A percentile compares a stretch with the other conserved stretches of the same genome.
These are phyloP conservation scores for Ranitomeya imitator DNA, from an alignment of 2,113 vertebrate genomes.

Conservation along the genomic window DNA sequence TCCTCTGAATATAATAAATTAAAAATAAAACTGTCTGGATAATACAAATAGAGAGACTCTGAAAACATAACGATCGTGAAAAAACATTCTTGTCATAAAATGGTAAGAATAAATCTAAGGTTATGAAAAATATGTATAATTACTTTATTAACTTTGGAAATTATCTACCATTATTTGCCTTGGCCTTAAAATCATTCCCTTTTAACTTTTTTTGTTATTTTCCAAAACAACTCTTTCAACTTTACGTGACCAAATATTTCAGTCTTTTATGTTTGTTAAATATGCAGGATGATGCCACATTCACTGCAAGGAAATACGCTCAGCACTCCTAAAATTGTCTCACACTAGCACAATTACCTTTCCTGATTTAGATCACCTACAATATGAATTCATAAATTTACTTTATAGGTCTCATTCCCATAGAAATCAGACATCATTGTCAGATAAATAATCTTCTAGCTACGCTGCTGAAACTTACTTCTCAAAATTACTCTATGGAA, in stretches of 20 bases:
- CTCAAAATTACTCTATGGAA: conserved; percentile 35
- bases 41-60: background rate
- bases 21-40: background rate
- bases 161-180: background rate
- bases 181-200: background rate
- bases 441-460: conserved; percentile 45
- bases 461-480: conserved; percentile 25
- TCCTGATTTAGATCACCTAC: conserved; percentile 40
- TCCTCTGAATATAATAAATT: background rate
- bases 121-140: background rate
- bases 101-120: background rate
- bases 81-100: background rate
- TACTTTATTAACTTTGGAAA: background rate
- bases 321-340: conserved; percentile 16
- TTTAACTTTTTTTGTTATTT: conserved; percentile 25
- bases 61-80: background rate
- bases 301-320: conserved; percentile 36
- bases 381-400: conserved; percentile 44
- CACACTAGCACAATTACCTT: conserved; percentile 29
- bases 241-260: conserved; percentile 33
- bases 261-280: conserved; percentile 43
- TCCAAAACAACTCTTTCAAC: background rate
- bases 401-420: conserved; percentile 43
- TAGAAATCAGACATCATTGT: conserved; percentile 44
- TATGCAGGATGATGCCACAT: conserved; percentile 40